Base-by-base conservation (phyloP, 64 coral and sea anemone species). In the Dendronephthya gigantea region DNA sequence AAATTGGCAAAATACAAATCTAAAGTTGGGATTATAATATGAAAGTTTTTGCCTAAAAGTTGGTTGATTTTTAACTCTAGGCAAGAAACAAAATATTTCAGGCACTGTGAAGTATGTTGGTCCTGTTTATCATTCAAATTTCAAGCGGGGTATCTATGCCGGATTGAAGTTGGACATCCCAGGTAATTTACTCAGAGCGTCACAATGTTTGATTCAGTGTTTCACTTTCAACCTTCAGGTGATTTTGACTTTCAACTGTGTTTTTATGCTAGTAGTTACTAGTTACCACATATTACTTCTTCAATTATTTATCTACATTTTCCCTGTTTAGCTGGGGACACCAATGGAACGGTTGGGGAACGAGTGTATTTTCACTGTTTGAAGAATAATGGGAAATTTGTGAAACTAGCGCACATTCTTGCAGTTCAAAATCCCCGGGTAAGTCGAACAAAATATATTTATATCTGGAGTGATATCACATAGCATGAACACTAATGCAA, bases 51-150 rank as follows among this genome's bases (percentile, higher is more conserved):
- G 19, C 2, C 58, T 66, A 66, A 30, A 22, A 66, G 22, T 66
- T 66, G 58, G 19, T 66, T n/a, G 29, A 66, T 66, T 66, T 66
- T n/a, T 15, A 66, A 6, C 58, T 66, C 29, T 68, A 98, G 95
- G 95, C 50, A 90, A 82, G 48, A 93, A 90, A 48, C 85, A 91
- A 43, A 98, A 98, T 35, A 51, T 98, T 10, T 87, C 95, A 58
- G 95, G 95, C 81, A 50, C 91, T 0, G 95, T 98, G 23, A 98
- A 93, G 74, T 98, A 88, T 50, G 95, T 98, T 51, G 92, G 95
- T 47, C 85, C 88, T 87, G 87, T 92, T 45, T 92, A 90, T 50
- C 87, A 82, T 33, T 86, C 62, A 23, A 86, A 85, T 39, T 85
- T 83, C 4, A 90, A 69, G 25, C 33, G 62, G 27, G 90, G 91